phyloP scores from a whole-genome alignment of 2,797 vertebrate species.

The Adelosebastes latens region DNA sequence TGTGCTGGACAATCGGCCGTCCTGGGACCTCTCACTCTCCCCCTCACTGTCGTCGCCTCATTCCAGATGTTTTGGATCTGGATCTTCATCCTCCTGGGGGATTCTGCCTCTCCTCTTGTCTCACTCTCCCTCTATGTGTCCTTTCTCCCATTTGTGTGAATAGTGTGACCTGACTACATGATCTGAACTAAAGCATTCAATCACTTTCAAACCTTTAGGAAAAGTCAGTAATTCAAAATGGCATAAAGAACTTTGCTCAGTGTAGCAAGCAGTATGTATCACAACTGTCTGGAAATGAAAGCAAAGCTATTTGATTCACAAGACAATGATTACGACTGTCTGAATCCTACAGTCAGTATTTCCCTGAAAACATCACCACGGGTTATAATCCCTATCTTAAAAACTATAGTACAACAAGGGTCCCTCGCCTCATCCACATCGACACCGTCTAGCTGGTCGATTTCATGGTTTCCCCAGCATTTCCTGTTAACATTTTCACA shows the following conservation, averaged over 20 bases:
- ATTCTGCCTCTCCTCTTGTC: neutral
- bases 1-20: neutral
- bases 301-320: neutral
- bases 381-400: neutral
- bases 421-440: neutral
- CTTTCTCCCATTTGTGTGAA: neutral
- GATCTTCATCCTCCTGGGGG: neutral
- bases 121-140: neutral
- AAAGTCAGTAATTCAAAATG: neutral
- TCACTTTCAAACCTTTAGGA: neutral
- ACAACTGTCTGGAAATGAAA: neutral
- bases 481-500: slow-evolving; percentile 60
- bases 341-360: neutral
- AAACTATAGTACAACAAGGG: neutral
- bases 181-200: neutral
- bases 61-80: slow-evolving; percentile 9
- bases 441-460: neutral
- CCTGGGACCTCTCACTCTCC: neutral
- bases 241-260: neutral
- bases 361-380: neutral
- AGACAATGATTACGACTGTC: neutral
- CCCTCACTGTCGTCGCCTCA: neutral
- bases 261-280: neutral
- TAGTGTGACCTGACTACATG: neutral
- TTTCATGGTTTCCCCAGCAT: slow-evolving; percentile 24